phyloP scores from a whole-genome alignment of 2,113 vertebrate species.

The Ornithorhynchus anatinus region DNA sequence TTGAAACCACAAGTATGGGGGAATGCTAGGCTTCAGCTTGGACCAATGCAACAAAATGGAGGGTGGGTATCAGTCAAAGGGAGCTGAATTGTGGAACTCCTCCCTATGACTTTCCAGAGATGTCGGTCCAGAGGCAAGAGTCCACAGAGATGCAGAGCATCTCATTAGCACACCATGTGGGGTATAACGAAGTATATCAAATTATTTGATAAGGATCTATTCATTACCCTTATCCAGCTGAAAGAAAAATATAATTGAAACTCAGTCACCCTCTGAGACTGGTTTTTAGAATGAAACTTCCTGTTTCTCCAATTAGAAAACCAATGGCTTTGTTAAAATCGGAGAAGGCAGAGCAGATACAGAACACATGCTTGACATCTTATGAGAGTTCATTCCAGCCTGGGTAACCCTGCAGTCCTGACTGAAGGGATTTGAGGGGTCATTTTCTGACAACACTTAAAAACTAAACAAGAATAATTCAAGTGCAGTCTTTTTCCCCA shows the following conservation, averaged over 20 bases:
- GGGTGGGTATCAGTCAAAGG: not conserved
- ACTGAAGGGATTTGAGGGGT: too few relatives aligned
- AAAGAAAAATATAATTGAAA: conserved; percentile 51
- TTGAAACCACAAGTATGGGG: not conserved
- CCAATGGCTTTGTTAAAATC: conserved; percentile 7
- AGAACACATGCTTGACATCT: not conserved
- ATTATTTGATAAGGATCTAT: conserved; percentile 55
- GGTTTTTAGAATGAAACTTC: conserved; percentile 15
- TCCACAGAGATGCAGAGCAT: not conserved
- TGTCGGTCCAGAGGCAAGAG: not conserved
- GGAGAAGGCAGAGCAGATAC: conserved; percentile 18
- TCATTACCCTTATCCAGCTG: conserved; percentile 41
- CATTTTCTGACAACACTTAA: too few relatives aligned
- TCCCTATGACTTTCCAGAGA: not conserved
- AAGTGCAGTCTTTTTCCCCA: too few relatives aligned
- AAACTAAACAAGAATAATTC: too few relatives aligned
- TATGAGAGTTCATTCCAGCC: too few relatives aligned
- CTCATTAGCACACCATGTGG: not conserved
- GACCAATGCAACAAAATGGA: not conserved
- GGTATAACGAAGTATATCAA: conserved; percentile 21
- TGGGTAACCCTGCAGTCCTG: too few relatives aligned
- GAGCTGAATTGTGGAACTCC: not conserved
- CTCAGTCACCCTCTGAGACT: not conserved
- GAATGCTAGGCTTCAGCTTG: fast-evolving
- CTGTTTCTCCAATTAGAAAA: conserved; percentile 50